phyloP scores from a whole-genome alignment of 2,888 invertebrate species.

The Acronicta aceris region DNA sequence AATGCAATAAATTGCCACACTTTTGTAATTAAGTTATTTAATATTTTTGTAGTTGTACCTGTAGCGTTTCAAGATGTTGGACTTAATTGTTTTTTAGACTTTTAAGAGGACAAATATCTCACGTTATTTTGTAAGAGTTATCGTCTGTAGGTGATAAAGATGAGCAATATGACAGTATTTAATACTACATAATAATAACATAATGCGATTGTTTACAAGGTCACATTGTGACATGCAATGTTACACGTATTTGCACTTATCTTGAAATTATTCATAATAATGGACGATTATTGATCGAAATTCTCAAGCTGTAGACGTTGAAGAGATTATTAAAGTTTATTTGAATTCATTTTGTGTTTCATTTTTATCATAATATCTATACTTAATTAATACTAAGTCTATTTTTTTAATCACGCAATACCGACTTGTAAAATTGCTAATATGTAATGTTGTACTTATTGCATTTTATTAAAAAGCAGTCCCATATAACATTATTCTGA shows the following conservation, averaged over 20 bases:
- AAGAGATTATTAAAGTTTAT: conserved; percentile 85
- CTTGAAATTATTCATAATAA: conserved; percentile 61
- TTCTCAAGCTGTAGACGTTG: conserved; percentile 80
- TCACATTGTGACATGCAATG: conserved; percentile 46
- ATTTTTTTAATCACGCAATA: too few relatives aligned
- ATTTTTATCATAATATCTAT: neutral
- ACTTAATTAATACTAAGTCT: too few relatives aligned
- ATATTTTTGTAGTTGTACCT: conserved; percentile 46
- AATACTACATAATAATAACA: conserved; percentile 51
- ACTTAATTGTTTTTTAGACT: conserved; percentile 52
- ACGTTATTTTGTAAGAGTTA: conserved; percentile 51
- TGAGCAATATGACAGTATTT: conserved; percentile 81
- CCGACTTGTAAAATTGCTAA: too few relatives aligned
- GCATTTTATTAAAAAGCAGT: too few relatives aligned
- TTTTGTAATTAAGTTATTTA: conserved; percentile 33
- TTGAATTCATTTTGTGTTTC: conserved; percentile 71
- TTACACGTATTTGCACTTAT: conserved; percentile 64
- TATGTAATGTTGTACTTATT: too few relatives aligned
- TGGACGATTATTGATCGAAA: conserved; percentile 64
- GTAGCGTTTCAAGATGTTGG: conserved; percentile 38
- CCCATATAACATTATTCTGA: too few relatives aligned
- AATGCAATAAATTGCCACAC: conserved; percentile 44
- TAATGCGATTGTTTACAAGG: conserved; percentile 54
- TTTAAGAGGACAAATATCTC: conserved; percentile 43
- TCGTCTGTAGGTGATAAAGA: conserved; percentile 70